Evolutionary conservation across 2,113 vertebrate species (phyloP).

Genomic region (Menura novaehollandiae): DNA sequence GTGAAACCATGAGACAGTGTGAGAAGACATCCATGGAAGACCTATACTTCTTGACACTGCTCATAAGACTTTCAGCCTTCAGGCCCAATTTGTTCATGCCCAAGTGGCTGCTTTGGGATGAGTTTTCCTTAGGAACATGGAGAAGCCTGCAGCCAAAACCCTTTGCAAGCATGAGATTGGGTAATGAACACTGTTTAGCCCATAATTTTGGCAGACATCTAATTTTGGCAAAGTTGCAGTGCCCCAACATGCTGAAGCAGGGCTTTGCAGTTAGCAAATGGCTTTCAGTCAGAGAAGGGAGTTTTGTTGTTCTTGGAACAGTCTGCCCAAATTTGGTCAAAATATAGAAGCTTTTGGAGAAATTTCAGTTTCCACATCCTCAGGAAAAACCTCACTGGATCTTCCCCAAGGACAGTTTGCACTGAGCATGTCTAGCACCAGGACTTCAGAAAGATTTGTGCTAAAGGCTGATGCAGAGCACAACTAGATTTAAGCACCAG

Average conservation of each 20-base stretch:
- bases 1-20: not conserved
- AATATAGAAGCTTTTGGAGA: not conserved
- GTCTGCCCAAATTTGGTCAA: slow-evolving; percentile 14
- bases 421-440: not conserved
- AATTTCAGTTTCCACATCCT: not conserved
- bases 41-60: rapidly evolving
- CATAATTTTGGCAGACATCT: not conserved
- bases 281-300: not conserved
- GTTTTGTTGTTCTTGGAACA: not conserved
- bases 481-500: not conserved
- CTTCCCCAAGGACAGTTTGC: not conserved
- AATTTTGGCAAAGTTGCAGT: not conserved
- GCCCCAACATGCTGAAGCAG: not conserved
- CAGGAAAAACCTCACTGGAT: not conserved
- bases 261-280: not conserved
- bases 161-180: not conserved
- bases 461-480: not conserved
- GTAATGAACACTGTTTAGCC: not conserved
- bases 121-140: not conserved
- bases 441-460: not conserved
- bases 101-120: not conserved
- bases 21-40: not conserved
- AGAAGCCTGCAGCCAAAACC: not conserved
- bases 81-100: not conserved
- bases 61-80: not conserved